Base-by-base conservation (phyloP, 2,113 vertebrate species). In the Gallinago undulata region DNA sequence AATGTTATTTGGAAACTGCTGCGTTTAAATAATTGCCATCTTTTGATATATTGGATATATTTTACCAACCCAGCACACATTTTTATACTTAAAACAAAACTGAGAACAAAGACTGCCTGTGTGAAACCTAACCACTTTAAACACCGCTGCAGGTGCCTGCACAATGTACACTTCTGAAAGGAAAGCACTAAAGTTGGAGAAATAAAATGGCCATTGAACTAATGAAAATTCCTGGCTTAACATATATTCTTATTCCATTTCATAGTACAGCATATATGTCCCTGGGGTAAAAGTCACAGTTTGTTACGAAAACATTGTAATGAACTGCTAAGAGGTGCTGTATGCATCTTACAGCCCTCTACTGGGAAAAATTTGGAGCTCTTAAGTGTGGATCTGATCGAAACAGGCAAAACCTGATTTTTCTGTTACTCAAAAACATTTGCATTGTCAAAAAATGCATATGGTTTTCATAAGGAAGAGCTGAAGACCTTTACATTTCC, bases 31-130 rank as follows among this genome's bases (percentile, higher is more conserved):
- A 92, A 80, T 96, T 77, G 94, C 72, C 41, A 41, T 53, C 48
- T 56, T 92, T 94, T 81, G 72, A 96, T 79, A 48, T 30, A 19
- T 17, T 82, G 57, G 43, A 25, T 79, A 6, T 63, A 64, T 90
- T 94, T 88, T 57, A 82, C 67, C 67, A 51, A 45, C n/a, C 28
- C 67, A 76, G 83, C 90, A 31, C 21, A 25, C 22, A 57, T 59
- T 90, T 93, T 73, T 48, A 17, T 15, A 37, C 93, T 95, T 92
- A 92, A 93, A 96, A 95, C 89, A 90, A 92, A 96, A 80, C 82
- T 28, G 88, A 85, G 92, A 96, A 93, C 78, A 95, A 93, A 92
- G 88, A 3, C 9, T 64, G 66, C 87, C 72, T 87, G 62, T 85
- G 88, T 92, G 85, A 93, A 90, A 85, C 43, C 39, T 37, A 75